A percentile compares a stretch with the other conserved stretches of the same genome.
These are phyloP conservation scores for Coryphaenoides rupestris DNA, from an alignment of 2,113 vertebrate genomes.

Conservation along the genomic window DNA sequence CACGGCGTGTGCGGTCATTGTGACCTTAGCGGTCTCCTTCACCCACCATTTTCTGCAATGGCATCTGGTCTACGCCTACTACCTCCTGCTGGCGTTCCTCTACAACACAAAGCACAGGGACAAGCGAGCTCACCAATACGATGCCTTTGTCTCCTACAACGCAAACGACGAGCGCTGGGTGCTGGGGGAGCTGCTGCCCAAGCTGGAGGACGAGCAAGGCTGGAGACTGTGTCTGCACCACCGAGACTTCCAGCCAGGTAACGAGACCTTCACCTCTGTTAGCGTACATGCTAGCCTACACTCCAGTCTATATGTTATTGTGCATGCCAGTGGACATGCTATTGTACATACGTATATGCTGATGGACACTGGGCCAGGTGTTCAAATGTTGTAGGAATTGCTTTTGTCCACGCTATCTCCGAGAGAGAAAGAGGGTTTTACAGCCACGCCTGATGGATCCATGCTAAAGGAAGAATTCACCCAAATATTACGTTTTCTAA, in stretches of 20 bases:
- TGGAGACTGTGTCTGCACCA: conserved; percentile 78
- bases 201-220: conserved; percentile 68
- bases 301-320: too few species aligned
- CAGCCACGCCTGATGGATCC: too few species aligned
- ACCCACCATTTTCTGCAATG: conserved; percentile 60
- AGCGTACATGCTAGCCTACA: too few species aligned
- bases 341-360: too few species aligned
- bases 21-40: conserved; percentile 51
- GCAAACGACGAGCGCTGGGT: conserved; percentile 71
- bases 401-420: too few species aligned
- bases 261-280: neutral
- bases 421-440: too few species aligned
- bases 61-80: conserved; percentile 68
- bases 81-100: conserved; percentile 63
- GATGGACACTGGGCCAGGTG: too few species aligned
- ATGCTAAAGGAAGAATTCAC: too few species aligned
- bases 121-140: conserved; percentile 50
- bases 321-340: too few species aligned
- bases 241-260: conserved; percentile 75
- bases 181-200: conserved; percentile 59
- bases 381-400: too few species aligned
- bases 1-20: conserved; percentile 27
- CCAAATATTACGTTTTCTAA: too few species aligned
- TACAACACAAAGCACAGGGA: conserved; percentile 52
- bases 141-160: conserved; percentile 77